Conservation (phyloP, 2,888 invertebrate genomes). For the Platerodrilus igneus region DNA sequence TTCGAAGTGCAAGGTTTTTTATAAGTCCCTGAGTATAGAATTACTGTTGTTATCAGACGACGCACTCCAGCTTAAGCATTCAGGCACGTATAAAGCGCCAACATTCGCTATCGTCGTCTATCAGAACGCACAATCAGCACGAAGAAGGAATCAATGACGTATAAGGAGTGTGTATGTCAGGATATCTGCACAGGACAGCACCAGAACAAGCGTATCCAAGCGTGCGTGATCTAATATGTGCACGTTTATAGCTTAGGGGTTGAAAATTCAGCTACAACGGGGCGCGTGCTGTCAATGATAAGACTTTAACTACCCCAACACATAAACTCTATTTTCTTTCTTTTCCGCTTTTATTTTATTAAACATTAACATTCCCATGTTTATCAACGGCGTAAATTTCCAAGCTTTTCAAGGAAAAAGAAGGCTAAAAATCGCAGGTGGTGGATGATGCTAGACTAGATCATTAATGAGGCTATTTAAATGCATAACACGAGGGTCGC, state of each 20-base stretch:
- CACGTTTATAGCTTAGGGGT: conserved; percentile 22
- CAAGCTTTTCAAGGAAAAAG: conserved; percentile 1
- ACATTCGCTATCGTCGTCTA: too few relatives aligned
- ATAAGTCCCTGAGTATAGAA: too few relatives aligned
- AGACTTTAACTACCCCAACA: conserved; percentile 17
- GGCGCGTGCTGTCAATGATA: conserved; percentile 17
- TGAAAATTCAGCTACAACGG: conserved; percentile 19
- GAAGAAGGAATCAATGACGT: conserved; percentile 23
- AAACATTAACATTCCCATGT: conserved; percentile 18
- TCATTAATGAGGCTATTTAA: conserved; percentile 52
- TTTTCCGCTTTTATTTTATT: conserved; percentile 32
- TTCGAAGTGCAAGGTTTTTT: too few relatives aligned
- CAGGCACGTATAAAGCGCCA: too few relatives aligned
- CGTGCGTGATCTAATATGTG: conserved; percentile 25
- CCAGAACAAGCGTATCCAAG: conserved; percentile 22
- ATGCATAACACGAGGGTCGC: conserved; percentile 49
- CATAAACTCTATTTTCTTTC: conserved; percentile 5
- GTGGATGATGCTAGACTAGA: conserved; percentile 37
- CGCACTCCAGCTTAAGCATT: too few relatives aligned
- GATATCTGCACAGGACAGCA: conserved; percentile 26
- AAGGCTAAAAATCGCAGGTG: conserved; percentile 43
- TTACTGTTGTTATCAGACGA: too few relatives aligned
- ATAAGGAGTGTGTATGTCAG: conserved; percentile 25
- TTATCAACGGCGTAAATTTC: conserved; percentile 8
- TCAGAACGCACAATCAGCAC: conserved; percentile 18